Base-by-base conservation (phyloP, 1,140 invertebrate species). In the Episyrphus balteatus region DNA sequence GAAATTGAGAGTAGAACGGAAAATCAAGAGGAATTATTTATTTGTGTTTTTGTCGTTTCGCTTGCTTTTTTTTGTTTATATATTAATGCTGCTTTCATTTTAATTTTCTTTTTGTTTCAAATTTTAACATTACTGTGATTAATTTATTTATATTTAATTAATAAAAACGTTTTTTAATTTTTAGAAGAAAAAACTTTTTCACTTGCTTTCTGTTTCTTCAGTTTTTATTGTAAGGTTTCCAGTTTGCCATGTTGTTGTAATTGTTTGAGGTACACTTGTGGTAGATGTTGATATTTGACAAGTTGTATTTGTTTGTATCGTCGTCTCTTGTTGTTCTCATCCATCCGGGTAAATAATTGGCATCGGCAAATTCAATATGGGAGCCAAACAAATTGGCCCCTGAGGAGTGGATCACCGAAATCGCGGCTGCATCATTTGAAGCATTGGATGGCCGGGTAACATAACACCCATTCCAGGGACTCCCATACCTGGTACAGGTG, bases 391-490 rank as follows among this genome's bases (percentile, higher is more conserved):
- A 14, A 53, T 17, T 38, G 47, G 49, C 19, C 39, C 36, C 38
- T 46, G 68, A 38, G 74, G 66, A 58, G 68, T 73, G 56, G 81
- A 85, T 85, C 82, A 85, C 83, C 82, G 83, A 70, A 83, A 85
- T 66, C 82, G 77, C 47, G 81, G 81, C 65, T 81, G 81, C 80
- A 84, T 82, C 76, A 83, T 80, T 50, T 79, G 79, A 48, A 69
- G 51, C 56, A 79, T 74, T 62, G 81, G 79, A 53, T 77, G 75
- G 64, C 79, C 79, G 34, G 79, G 81, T 51, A 80, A 73, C 68
- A 82, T 74, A 47, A 81, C 79, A 61, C 82, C 74, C 76, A 84
- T 77, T 60, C 81, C 81, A 73, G 74, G 63, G 74, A 68, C 55
- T 53, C 49, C 55, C 59, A 73, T 49, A 62, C 70, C 64, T 14